phyloP scores from a whole-genome alignment of 2,113 vertebrate genomes.

The Pelobates fuscus region DNA sequence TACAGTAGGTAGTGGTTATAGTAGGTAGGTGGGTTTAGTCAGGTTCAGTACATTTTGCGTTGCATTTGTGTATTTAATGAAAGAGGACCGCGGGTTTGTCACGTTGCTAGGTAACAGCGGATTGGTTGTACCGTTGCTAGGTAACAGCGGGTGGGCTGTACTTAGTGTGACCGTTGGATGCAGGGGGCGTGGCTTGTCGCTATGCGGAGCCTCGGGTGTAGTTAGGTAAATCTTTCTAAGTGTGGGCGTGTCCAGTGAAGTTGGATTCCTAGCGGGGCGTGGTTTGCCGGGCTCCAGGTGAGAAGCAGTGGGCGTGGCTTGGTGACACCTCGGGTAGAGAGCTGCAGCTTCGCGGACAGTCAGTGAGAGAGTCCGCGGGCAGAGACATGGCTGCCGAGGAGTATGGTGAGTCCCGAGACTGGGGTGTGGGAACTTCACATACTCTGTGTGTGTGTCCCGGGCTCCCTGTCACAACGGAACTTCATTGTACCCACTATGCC shows the following conservation, averaged over 20 bases:
- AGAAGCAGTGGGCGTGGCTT: not conserved
- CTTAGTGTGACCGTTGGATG: not conserved
- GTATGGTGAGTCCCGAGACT: constrained; percentile 25
- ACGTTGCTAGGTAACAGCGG: no score
- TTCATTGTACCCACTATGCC: no score
- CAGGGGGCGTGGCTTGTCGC: not conserved
- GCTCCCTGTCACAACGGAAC: no score
- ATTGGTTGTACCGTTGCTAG: no score
- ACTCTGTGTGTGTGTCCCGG: no score
- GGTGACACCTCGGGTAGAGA: not conserved
- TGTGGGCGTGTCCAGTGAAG: not conserved
- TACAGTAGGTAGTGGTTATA: no score
- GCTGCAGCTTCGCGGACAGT: not conserved
- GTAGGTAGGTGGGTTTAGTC: no score
- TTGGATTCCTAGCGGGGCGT: not conserved
- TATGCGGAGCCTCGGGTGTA: not conserved
- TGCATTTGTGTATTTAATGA: no score
- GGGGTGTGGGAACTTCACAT: not conserved
- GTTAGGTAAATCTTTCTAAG: not conserved
- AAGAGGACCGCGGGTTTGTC: no score
- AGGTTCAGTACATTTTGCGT: no score
- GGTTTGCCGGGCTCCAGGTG: not conserved
- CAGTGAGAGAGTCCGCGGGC: not conserved
- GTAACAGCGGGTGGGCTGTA: not conserved
- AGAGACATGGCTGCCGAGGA: constrained; percentile 21